Base-by-base conservation (phyloP, 2,113 vertebrate genomes). In the Lepus americanus region DNA sequence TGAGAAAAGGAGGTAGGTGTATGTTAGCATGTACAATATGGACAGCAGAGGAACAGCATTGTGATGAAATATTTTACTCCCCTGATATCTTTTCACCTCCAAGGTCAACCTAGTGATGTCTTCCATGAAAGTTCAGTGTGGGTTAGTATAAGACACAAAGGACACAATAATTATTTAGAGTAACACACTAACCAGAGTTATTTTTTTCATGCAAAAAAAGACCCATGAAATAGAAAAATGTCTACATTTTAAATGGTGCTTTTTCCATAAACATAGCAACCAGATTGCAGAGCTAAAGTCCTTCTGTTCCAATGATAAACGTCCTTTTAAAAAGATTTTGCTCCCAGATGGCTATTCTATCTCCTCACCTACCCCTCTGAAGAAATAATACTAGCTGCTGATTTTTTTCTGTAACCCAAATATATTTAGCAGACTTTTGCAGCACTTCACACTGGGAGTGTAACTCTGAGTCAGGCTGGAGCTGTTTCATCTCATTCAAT, bases 301-400 rank as follows among this genome's bases (percentile, higher is more conserved):
- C 53, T 96, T 95, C 97, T 97, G 96, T 97, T 97, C 87, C 82
- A 89, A 88, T 97, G 94, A 97, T 85, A 97, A 98, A 97, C 97
- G 95, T 90, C 90, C 96, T 94, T 95, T 97, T 96, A 63, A 67
- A 89, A 89, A 94, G 25, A 96, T 89, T 94, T 89, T 92, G 49
- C 90, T 94, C 89, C 95, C 97, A 97, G 95, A 97, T 97, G 97
- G 96, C 55, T 90, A 95, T 96, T 95, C 96, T 92, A 25, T 95
- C 95, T 92, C 70, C 33, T 97, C 90, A 95, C 80, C 86, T 96
- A 94, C 81, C n/a, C 85, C 72, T 36, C 19, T 59, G 63, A 95
- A 96, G 94, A 96, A 96, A 95, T 96, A 96, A 95, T 95, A 85
- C 89, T 89, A 67, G 76, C 82, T 94, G 53, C 64, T 89, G 84